phyloP scores from a whole-genome alignment of 2,113 vertebrate species.

The Hippocampus barbouri region DNA sequence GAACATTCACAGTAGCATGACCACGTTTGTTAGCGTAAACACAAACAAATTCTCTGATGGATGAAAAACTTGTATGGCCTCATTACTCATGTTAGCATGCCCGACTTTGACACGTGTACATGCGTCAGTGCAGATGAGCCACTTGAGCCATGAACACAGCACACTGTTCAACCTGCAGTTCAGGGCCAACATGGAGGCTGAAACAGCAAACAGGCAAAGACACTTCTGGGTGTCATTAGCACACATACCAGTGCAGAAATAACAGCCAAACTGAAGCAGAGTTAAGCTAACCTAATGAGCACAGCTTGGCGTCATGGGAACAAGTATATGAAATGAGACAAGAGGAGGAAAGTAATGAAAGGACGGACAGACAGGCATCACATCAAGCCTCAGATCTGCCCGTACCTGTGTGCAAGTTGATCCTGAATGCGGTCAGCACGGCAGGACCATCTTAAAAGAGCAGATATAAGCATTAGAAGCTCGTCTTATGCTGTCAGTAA shows the following conservation, averaged over 20 bases:
- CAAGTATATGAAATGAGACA: not conserved
- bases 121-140: conserved; percentile 24
- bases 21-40: not conserved
- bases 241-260: conserved; percentile 11
- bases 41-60: not conserved
- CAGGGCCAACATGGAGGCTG: conserved; percentile 24
- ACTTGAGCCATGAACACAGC: conserved; percentile 19
- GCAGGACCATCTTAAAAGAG: conserved; percentile 64
- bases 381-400: conserved; percentile 56
- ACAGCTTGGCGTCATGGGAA: conserved; percentile 2
- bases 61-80: not conserved
- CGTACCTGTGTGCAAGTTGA: conserved; percentile 68
- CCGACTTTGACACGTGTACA: conserved; percentile 11
- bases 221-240: conserved; percentile 31
- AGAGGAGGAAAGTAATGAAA: not conserved
- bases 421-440: conserved; percentile 69
- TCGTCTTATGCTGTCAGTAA: not conserved
- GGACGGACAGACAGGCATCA: conserved; percentile 59
- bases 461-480: conserved; percentile 35
- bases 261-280: conserved; percentile 35
- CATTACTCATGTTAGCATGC: not conserved
- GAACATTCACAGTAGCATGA: not conserved
- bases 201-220: conserved; percentile 22
- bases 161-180: conserved; percentile 6
- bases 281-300: conserved; percentile 13